Evolutionary conservation across 2,888 invertebrate genomes (phyloP), one percentile per base, ranked within the genome.

Genomic region (Geophilus truncorum): DNA sequence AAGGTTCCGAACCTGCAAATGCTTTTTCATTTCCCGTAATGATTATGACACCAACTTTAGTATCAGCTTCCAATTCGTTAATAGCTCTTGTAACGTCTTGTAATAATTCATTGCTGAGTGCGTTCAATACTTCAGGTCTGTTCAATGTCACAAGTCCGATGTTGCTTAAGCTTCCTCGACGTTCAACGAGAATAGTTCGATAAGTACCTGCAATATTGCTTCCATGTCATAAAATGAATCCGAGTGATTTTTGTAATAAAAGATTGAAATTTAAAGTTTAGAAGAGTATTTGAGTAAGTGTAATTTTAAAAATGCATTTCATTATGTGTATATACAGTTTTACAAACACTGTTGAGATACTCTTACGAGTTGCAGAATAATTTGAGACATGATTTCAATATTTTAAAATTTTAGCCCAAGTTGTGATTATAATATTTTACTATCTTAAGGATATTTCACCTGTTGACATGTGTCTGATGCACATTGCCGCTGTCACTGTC

Each of bases 81-180:
- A 87, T 81, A 0, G 94, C 93, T 81, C 90, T 88, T 36, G 91
- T 91, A 0, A 99, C 88, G 87, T 99, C 99, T 0, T 84, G 87
- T 90, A 99, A 96, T 36, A 99, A 89, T 0, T 92, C 93, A 86
- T 93, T 91, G 89, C 96, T 97, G 0, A 99, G 90, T 0, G 99
- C 98, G 87, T 99, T 99, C 81, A 99, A 88, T 0, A 97, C 96
- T 88, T 98, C 98, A 2, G 98, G 98, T 2, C 99, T 90, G 87
- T 99, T 93, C 82, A 99, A 87, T 51, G 95, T 94, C 84, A 99
- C 93, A 0, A 98, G 86, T 0, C 94, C 98, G 36, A 99, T 94
- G 90, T 97, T 97, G 84, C 93, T 91, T 87, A 96, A 94, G 82
- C 91, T 90, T 5, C 98, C 97, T 5, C 90, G 90, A 79, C 92